phyloP scores from a whole-genome alignment of 1,140 invertebrate genomes.

The Plectrocnemia conspersa region DNA sequence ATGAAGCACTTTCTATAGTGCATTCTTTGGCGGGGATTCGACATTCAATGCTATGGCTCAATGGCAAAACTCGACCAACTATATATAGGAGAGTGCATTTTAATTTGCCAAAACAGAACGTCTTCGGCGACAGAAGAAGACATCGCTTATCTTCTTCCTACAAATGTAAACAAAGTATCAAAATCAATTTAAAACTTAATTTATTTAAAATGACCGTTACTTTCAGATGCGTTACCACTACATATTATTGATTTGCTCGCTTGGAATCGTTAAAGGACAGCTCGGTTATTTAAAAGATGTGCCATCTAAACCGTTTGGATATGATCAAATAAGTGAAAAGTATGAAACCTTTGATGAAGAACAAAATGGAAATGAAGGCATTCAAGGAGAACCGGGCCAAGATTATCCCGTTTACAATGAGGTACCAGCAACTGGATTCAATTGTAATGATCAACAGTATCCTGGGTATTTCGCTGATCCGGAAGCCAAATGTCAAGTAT shows the following conservation, averaged over 20 bases:
- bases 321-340: conserved; percentile 14
- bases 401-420: conserved; percentile 59
- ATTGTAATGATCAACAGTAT: conserved; percentile 46
- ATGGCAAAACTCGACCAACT: conserved; percentile 4
- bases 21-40: background rate
- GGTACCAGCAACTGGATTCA: conserved; percentile 56
- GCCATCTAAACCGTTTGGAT: conserved; percentile 27
- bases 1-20: conserved; percentile 1
- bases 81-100: conserved; percentile 16
- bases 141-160: background rate
- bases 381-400: conserved; percentile 41
- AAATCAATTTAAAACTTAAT: too few relatives aligned
- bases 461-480: conserved; percentile 54
- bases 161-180: too few relatives aligned
- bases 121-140: conserved; percentile 6
- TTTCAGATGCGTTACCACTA: too few relatives aligned
- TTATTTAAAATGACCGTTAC: background rate
- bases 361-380: conserved; percentile 16
- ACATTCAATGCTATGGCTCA: conserved; percentile 13
- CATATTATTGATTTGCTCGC: conserved; percentile 19
- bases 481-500: conserved; percentile 50
- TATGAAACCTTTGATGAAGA: conserved; percentile 11
- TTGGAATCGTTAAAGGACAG: conserved; percentile 23
- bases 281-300: conserved; percentile 34
- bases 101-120: conserved; percentile 5